Percentiles rank a stretch among this genome's conserved stretches.
These are phyloP conservation scores for Pristionchus exspectatus DNA, from an alignment of 2,888 invertebrate species.

Conservation along the genomic window DNA sequence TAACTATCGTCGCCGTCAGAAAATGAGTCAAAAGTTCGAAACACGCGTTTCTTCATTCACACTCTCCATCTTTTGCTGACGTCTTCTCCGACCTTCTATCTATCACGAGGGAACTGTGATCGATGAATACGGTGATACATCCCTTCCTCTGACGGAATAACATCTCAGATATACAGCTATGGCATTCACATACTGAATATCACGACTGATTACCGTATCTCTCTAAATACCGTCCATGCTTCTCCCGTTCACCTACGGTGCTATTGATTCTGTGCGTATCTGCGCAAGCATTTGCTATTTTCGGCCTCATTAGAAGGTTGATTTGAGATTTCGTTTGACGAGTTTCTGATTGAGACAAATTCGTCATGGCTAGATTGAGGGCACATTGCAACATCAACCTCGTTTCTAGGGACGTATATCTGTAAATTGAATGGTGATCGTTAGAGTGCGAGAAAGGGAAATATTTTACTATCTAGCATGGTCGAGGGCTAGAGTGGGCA, in stretches of 20 bases:
- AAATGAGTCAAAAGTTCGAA: too few relatives aligned
- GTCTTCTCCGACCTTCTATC: not conserved
- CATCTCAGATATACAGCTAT: not conserved
- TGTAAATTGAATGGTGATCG: not conserved
- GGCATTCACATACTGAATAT: not conserved
- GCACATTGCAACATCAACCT: not conserved
- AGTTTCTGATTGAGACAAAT: not conserved
- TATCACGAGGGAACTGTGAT: not conserved
- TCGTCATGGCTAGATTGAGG: too few relatives aligned
- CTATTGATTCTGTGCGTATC: not conserved
- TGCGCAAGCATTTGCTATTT: too few relatives aligned
- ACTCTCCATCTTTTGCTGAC: not conserved
- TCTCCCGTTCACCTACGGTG: not conserved
- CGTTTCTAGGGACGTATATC: not conserved
- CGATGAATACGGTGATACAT: not conserved
- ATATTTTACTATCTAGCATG: not conserved
- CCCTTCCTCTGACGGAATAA: not conserved
- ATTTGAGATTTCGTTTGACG: too few relatives aligned
- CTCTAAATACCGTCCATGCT: not conserved
- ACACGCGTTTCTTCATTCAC: too few relatives aligned
- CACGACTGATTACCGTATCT: conserved; percentile 4
- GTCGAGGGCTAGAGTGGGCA: not conserved
- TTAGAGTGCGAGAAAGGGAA: not conserved
- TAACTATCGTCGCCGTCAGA: too few relatives aligned
- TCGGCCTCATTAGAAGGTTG: too few relatives aligned